phyloP scores from a whole-genome alignment of 2,113 vertebrate species.

The Pituophis catenifer region DNA sequence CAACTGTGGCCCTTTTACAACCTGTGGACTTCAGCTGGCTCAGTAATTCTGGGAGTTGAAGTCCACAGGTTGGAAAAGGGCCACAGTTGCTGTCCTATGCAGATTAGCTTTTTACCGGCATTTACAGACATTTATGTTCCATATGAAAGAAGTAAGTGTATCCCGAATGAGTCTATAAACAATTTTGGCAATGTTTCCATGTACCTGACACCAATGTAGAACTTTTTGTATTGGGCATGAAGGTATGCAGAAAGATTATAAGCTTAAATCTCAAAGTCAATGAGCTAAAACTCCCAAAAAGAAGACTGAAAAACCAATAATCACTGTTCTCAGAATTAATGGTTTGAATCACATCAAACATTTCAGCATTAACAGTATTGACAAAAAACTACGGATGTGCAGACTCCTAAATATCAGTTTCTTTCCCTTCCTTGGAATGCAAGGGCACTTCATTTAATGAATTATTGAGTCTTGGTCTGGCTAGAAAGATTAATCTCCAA shows the following conservation, averaged over 20 bases:
- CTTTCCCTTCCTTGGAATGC: background rate
- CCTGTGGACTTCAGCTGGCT: too few species aligned
- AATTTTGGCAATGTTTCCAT: background rate
- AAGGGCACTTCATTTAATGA: background rate
- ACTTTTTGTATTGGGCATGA: background rate
- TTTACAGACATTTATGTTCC: background rate
- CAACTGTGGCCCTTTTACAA: too few species aligned
- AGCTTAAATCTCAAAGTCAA: background rate
- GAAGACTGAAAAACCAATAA: background rate
- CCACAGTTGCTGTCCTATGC: too few species aligned
- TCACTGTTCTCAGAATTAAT: background rate
- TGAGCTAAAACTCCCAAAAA: background rate
- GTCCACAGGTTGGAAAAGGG: too few species aligned
- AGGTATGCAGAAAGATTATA: background rate
- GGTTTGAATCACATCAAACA: background rate
- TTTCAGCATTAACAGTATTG: background rate
- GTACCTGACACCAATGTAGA: background rate
- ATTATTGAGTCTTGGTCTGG: background rate
- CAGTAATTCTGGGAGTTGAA: background rate
- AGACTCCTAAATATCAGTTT: background rate
- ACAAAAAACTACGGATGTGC: background rate
- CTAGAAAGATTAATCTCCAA: constrained; percentile 1
- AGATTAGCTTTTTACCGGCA: background rate
- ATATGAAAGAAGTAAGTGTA: background rate
- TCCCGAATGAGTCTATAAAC: background rate